Evolutionary conservation across 2,113 vertebrate species (phyloP).

Genomic region (Dromas ardeola): DNA sequence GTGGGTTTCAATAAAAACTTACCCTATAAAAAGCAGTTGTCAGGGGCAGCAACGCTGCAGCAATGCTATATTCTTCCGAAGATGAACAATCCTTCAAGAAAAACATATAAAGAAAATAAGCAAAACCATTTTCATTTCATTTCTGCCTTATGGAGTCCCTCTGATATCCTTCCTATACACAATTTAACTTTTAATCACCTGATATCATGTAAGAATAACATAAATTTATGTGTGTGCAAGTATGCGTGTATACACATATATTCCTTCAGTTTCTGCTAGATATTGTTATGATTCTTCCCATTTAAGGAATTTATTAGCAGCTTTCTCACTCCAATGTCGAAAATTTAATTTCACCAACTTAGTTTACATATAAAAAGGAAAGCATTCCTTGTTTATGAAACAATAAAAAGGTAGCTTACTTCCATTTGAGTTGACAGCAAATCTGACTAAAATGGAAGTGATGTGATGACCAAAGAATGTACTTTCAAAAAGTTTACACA

Average conservation of each 20-base stretch:
- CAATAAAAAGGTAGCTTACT: neutral
- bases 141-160: neutral
- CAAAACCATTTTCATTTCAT: neutral
- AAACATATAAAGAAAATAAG: conserved; percentile 58
- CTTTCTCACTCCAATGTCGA: neutral
- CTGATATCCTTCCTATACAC: neutral
- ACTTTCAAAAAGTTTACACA: neutral
- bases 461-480: neutral
- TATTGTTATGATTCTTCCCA: neutral
- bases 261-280: neutral
- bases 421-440: neutral
- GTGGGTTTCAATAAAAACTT: conserved; percentile 62
- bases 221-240: neutral
- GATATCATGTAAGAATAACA: neutral
- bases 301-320: neutral
- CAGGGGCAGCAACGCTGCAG: conserved; percentile 90
- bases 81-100: conserved; percentile 92
- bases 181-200: neutral
- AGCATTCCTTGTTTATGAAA: neutral
- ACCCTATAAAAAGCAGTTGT: conserved; percentile 96
- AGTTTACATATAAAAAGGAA: neutral
- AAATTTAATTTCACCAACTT: neutral
- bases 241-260: rapidly evolving
- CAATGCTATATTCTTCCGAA: conserved; percentile 93
- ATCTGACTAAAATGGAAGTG: neutral